Evolutionary conservation across 2,888 invertebrate species (phyloP).

Genomic region (Diadegma fenestrale): DNA sequence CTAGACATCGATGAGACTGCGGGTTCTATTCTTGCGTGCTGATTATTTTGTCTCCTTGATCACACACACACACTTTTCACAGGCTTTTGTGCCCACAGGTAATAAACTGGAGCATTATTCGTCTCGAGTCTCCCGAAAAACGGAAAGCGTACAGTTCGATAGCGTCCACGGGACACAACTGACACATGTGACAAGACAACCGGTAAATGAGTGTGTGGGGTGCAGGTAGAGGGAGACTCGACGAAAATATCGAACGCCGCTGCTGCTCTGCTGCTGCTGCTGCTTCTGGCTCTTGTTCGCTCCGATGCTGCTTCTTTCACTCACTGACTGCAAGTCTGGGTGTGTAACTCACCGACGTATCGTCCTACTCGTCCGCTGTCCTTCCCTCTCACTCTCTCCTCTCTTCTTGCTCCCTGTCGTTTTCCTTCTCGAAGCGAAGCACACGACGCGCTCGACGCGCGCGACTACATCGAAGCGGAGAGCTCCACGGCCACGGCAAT

Average conservation of each 20-base stretch:
- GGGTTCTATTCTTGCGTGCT: background rate
- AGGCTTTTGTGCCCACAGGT: background rate
- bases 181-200: slow-evolving; percentile 78
- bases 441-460: slow-evolving; percentile 12
- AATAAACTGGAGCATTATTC: background rate
- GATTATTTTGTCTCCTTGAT: background rate
- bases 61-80: background rate
- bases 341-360: slow-evolving; percentile 30
- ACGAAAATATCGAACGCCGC: slow-evolving; percentile 57
- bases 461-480: slow-evolving; percentile 11
- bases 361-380: slow-evolving; percentile 11
- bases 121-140: slow-evolving; percentile 3
- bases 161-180: slow-evolving; percentile 73
- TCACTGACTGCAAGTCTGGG: slow-evolving; percentile 35
- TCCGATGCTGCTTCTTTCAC: slow-evolving; percentile 65
- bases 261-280: background rate
- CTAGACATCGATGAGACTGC: background rate
- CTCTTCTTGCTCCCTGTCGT: background rate
- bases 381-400: slow-evolving; percentile 8
- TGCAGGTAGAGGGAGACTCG: slow-evolving; percentile 38
- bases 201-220: slow-evolving; percentile 66
- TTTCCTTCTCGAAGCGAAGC: slow-evolving; percentile 11
- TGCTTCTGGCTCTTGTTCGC: background rate
- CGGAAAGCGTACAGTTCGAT: slow-evolving; percentile 42
- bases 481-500: slow-evolving; percentile 13